Conservation (phyloP, 1,140 invertebrate genomes). For the Drosophila suzukii region DNA sequence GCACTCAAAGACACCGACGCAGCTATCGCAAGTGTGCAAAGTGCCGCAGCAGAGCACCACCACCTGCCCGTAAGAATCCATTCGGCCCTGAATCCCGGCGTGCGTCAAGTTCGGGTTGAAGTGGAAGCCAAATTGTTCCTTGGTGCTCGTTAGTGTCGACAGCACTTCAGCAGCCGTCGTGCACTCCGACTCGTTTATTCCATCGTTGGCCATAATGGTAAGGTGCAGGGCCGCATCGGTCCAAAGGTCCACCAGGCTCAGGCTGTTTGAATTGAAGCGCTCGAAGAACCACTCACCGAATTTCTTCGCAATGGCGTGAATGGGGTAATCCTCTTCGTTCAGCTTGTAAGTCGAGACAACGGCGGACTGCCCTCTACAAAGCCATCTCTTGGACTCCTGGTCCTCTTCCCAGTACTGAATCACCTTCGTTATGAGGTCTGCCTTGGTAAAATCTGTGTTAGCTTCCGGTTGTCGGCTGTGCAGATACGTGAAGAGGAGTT, state of each 20-base stretch:
- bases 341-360: background rate
- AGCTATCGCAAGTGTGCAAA: constrained; percentile 85
- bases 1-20: constrained; percentile 88
- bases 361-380: background rate
- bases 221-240: constrained; percentile 81
- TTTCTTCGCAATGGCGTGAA: constrained; percentile 85
- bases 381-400: background rate
- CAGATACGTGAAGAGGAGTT: constrained; percentile 85
- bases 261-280: constrained; percentile 85
- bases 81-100: constrained; percentile 86
- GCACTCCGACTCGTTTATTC: constrained; percentile 33
- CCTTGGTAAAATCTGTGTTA: constrained; percentile 84
- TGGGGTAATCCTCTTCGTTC: constrained; percentile 54
- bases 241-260: constrained; percentile 87
- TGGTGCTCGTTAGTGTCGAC: constrained; percentile 34
- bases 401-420: constrained; percentile 82
- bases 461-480: constrained; percentile 80
- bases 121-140: constrained; percentile 84
- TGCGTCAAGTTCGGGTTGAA: constrained; percentile 87
- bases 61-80: constrained; percentile 87
- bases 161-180: constrained; percentile 44
- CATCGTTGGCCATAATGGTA: constrained; percentile 54
- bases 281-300: constrained; percentile 88
- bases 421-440: constrained; percentile 83
- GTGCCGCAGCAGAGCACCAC: constrained; percentile 87